Evolutionary conservation across 1,140 invertebrate genomes (phyloP), one percentile per base, ranked within the genome.

Genomic region (Matsumurasca onukii): DNA sequence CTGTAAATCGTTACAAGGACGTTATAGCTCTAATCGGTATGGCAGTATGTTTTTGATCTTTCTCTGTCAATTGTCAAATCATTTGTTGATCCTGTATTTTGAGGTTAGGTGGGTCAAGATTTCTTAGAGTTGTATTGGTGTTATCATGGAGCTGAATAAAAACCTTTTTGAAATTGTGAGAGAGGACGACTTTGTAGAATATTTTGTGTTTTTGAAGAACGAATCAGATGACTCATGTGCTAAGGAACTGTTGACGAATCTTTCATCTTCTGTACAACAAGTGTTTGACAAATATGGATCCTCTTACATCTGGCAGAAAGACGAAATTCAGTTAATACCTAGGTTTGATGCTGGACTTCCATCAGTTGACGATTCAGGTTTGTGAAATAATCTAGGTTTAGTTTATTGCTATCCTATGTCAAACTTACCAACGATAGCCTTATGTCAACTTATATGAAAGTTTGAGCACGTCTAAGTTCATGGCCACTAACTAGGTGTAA

Each of bases 141-240:
- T n/a, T 20, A 51, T 5, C n/a, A 71, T 69, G 72, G 69, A 66
- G 52, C 51, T 52, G 30, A 57, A 52, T 39, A 70, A 62, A 52
- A 65, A 66, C 70, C 71, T 77, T 67, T 75, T 85, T 48, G 81
- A 86, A 75, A 80, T 79, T 49, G 81, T 85, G 13, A 78, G 83
- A 29, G 86, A 85, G 70, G 88, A 90, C 63, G 88, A 90, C 77
- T 85, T 83, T 66, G 80, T 91, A 15, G 88, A 90, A 76, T 89
- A 89, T 78, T 90, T 83, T 73, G 71, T 91, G 31, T 91, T 89
- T 76, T 84, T n/a, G n/a, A n/a, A n/a, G n/a, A n/a, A n/a, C n/a
- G n/a, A n/a, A n/a, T n/a, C n/a, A n/a, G n/a, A n/a, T n/a, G n/a
- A n/a, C n/a, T n/a, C n/a, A n/a, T n/a, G n/a, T n/a, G n/a, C n/a